phyloP scores from a whole-genome alignment of 2,797 vertebrate genomes.

The Liasis olivaceus region DNA sequence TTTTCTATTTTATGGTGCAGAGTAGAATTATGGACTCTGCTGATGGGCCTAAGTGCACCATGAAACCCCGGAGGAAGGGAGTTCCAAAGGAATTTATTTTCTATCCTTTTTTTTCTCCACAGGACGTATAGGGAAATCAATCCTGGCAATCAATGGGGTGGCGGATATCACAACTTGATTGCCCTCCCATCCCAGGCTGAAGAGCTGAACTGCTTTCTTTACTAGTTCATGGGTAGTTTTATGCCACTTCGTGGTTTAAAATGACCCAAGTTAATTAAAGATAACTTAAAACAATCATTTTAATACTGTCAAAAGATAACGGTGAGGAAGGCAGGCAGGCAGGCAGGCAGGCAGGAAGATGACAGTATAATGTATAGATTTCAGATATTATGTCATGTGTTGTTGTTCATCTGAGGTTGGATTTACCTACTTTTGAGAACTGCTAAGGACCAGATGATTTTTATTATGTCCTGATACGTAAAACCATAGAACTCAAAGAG shows the following conservation, averaged over 20 bases:
- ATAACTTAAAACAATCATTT: conserved; percentile 55
- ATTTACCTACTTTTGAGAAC: too few species aligned
- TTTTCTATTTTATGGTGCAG: not conserved
- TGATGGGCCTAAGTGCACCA: not conserved
- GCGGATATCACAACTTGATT: not conserved
- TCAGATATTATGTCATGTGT: conserved; percentile 10
- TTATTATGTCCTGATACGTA: too few species aligned
- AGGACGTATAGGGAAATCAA: conserved; percentile 5
- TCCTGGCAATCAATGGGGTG: not conserved
- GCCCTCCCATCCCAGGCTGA: not conserved
- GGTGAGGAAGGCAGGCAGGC: conserved; percentile 54
- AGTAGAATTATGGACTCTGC: not conserved
- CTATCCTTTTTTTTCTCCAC: not conserved
- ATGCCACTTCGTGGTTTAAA: conserved; percentile 46
- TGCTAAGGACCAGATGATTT: too few species aligned
- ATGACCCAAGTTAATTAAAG: conserved; percentile 42
- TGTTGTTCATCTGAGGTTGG: too few species aligned
- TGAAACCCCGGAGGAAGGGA: not conserved
- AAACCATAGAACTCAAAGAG: too few species aligned
- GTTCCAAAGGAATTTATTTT: not conserved
- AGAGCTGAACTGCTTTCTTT: not conserved
- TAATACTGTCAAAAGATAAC: conserved; percentile 55
- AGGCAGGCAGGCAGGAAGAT: not conserved
- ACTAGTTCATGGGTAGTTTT: conserved; percentile 11
- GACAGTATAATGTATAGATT: conserved; percentile 57